Evolutionary conservation across 2,888 invertebrate genomes (phyloP).

Genomic region (Sipunculus nudus): DNA sequence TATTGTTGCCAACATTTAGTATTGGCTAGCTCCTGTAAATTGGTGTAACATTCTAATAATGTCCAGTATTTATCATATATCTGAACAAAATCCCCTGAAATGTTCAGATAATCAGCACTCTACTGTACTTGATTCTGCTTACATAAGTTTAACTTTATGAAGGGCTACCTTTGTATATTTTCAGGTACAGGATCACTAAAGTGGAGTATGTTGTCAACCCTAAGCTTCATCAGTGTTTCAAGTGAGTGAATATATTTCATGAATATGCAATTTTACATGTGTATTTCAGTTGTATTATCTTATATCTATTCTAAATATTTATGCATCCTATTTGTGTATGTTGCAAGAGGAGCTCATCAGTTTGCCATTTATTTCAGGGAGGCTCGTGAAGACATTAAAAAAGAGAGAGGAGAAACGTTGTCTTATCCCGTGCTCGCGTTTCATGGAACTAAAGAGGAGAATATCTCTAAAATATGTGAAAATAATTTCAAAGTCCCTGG

Average conservation of each 20-base stretch:
- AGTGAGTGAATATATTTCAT: conserved; percentile 29
- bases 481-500: conserved; percentile 52
- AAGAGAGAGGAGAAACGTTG: conserved; percentile 44
- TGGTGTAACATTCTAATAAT: too few relatives aligned
- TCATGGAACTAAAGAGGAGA: conserved; percentile 51
- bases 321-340: too few relatives aligned
- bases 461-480: conserved; percentile 53
- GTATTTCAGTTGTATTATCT: background rate
- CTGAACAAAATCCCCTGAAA: too few relatives aligned
- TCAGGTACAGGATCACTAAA: conserved; percentile 45
- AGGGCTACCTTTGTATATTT: conserved; percentile 12
- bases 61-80: too few relatives aligned
- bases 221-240: conserved; percentile 40
- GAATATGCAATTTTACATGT: background rate
- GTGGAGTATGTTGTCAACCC: conserved; percentile 59
- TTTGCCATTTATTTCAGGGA: conserved; percentile 39
- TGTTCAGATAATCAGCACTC: too few relatives aligned
- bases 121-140: too few relatives aligned
- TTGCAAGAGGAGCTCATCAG: too few relatives aligned
- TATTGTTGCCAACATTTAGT: too few relatives aligned
- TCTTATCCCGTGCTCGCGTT: conserved; percentile 57
- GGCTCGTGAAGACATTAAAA: conserved; percentile 48
- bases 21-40: too few relatives aligned
- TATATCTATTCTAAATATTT: too few relatives aligned
- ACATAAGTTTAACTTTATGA: too few relatives aligned